Base-by-base conservation (phyloP, 2,888 invertebrate genomes). In the Athalia cordata region DNA sequence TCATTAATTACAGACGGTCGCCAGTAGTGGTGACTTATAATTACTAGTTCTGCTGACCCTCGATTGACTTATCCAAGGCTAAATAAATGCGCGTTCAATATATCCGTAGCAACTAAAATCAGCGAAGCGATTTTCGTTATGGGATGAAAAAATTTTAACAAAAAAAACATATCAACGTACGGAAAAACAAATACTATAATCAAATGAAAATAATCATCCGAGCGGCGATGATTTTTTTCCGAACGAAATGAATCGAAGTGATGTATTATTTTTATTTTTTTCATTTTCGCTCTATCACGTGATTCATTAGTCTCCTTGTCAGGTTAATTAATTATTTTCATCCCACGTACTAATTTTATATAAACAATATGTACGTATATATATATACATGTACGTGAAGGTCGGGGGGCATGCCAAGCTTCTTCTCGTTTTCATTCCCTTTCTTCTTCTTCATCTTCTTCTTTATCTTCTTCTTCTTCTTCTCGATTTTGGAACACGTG, bases 401-500 rank as follows among this genome's bases (percentile, higher is more conserved):
- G 29, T 29, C 2, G 29, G 29, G 29, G 29, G 29, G 29, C 29
- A 2, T 29, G 29, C 29, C 29, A 29, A 29, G 29, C 52, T 52
- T 11, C 8, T 9, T 52, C 52, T 9, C 29, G 29, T 29, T 29
- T 52, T 52, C 52, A 2, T 7, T 11, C 52, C 52, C 55, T 55
- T 5, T 11, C n/a, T 55, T 55, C 7, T 7, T 6, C 55, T 55
- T 4, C n/a, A 4, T 55, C 5, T 55, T 4, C 52, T n/a, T 4
- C 65, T 65, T 43, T 62, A 4, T 43, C n/a, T 8, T n/a, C 9
- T 43, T 9, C 11, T 11, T 29, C 45, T 57, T 9, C 15, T 11
- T 15, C 72, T 57, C 57, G 47, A 72, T 72, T 72, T 72, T 59
- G 4, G 57, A 57, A 72, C 47, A 47, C 47, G 7, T 52, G 59